phyloP scores from a whole-genome alignment of 2,888 invertebrate genomes.

The Hirtodrosophila alboralis region DNA sequence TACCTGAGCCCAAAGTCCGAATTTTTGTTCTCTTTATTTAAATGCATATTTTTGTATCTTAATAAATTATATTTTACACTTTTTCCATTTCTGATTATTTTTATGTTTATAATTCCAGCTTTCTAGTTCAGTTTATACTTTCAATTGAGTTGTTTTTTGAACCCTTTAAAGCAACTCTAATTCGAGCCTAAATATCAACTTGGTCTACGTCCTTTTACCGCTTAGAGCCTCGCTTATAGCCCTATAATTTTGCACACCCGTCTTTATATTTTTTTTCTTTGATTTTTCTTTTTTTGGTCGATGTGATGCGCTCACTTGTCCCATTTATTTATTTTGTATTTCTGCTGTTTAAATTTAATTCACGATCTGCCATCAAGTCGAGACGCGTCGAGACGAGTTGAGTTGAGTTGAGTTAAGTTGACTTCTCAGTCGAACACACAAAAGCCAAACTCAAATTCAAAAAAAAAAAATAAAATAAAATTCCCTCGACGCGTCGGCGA shows the following conservation, averaged over 20 bases:
- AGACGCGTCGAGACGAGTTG: constrained; percentile 11
- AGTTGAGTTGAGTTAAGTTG: constrained; percentile 14
- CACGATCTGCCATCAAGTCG: constrained; percentile 66
- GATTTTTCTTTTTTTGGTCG: constrained; percentile 13
- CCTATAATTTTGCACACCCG: constrained; percentile 60
- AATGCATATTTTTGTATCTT: too few relatives aligned
- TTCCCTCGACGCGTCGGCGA: constrained; percentile 56
- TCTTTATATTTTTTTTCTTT: constrained; percentile 5
- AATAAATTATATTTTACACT: too few relatives aligned
- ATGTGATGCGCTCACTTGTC: constrained; percentile 68
- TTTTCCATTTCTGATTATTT: too few relatives aligned
- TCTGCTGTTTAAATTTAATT: constrained; percentile 78
- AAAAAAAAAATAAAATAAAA: too few relatives aligned
- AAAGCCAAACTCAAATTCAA: constrained; percentile 28
- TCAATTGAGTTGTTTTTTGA: too few relatives aligned
- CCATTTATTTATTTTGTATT: constrained; percentile 79
- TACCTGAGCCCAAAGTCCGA: too few relatives aligned
- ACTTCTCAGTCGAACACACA: constrained; percentile 31
- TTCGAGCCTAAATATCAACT: too few relatives aligned
- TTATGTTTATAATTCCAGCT: too few relatives aligned
- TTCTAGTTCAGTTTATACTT: too few relatives aligned
- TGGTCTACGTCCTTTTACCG: too few relatives aligned
- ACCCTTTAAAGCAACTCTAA: too few relatives aligned
- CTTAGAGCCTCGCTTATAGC: constrained; percentile 25
- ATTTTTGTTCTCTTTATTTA: too few relatives aligned